Evolutionary conservation across 2,113 vertebrate genomes (phyloP), one percentile per base, ranked within the genome.

Genomic region (Macquaria australasica): DNA sequence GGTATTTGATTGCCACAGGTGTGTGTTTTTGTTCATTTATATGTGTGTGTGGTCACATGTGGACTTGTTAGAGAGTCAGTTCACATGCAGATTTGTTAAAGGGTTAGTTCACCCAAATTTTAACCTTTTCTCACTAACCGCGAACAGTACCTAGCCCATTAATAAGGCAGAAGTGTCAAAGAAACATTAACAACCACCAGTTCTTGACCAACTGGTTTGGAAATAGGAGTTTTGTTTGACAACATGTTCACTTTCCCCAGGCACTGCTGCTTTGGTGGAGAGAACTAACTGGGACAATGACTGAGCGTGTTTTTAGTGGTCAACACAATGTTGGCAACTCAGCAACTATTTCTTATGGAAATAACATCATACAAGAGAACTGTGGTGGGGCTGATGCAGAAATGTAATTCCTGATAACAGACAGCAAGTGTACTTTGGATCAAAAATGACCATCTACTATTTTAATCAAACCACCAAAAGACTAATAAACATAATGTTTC

Each of bases 141-240:
- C 3, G 0, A 55, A 39, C 21, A 6, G 16, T 28, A 12, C 59
- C 6, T 8, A 8, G 16, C 1, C n/a, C 20, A 5, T 12, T 75
- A 14, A 21, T 56, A 18, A 56, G 25, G 18, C 56, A 8, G 8
- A 45, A 31, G 16, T 23, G 25, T 41, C 50, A n/a, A 71, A 37
- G 8, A n/a, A n/a, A n/a, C 68, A 79, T 85, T 72, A 79, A 56
- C 34, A 79, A 62, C 72, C 53, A 74, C 64, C 41, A 50, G 41
- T 69, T 88, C 87, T 71, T 70, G 90, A 91, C 50, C 5, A 43
- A 93, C 89, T 88, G 87, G 90, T 93, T 94, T 91, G 60, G 51
- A 86, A 81, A 81, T 71, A 14, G 14, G 18, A 67, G 66, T 67
- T 87, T 58, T 69, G 79, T 88, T 62, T 62, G 41, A 56, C 73